Evolutionary conservation across 2,797 vertebrate genomes (phyloP).

Genomic region (Aulostomus chinensis): DNA sequence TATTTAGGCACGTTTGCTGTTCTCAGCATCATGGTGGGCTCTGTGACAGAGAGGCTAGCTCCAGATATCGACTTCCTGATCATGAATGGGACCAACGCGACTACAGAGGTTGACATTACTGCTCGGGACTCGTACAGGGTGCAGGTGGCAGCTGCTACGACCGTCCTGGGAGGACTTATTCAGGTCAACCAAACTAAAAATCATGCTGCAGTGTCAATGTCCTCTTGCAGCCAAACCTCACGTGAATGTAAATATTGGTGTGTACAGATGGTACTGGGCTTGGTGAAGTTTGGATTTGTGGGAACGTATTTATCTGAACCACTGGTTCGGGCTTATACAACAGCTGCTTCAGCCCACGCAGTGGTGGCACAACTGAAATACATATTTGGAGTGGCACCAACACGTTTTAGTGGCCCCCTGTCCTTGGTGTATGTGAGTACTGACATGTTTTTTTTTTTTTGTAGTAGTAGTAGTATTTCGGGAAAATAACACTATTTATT

Average conservation of each 20-base stretch:
- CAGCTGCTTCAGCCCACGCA: slow-evolving; percentile 89
- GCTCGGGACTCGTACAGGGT: slow-evolving; percentile 81
- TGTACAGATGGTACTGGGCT: slow-evolving; percentile 87
- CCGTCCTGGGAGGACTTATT: slow-evolving; percentile 89
- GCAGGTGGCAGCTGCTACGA: slow-evolving; percentile 88
- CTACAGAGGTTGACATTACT: slow-evolving; percentile 68
- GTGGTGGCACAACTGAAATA: slow-evolving; percentile 92
- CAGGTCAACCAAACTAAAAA: slow-evolving; percentile 80
- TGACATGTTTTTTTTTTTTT: neutral
- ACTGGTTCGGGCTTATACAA: slow-evolving; percentile 92
- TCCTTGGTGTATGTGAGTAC: slow-evolving; percentile 82
- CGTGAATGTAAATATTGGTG: neutral
- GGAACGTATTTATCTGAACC: slow-evolving; percentile 96
- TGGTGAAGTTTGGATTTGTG: slow-evolving; percentile 94
- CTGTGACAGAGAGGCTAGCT: slow-evolving; percentile 86
- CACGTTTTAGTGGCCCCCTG: slow-evolving; percentile 79
- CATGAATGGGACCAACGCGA: slow-evolving; percentile 77
- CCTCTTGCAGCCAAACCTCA: slow-evolving; percentile 1
- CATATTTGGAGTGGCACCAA: slow-evolving; percentile 83
- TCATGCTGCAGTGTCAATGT: neutral
- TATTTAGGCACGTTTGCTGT: slow-evolving; percentile 91
- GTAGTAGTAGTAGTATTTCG: no score
- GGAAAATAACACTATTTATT: no score
- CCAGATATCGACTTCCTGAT: slow-evolving; percentile 78
- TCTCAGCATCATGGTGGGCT: slow-evolving; percentile 97